A percentile compares a stretch with the other conserved stretches of the same genome.
Evolutionary conservation across 2,888 invertebrate genomes (phyloP).

Genomic region (Tetrapedia diversipes): DNA sequence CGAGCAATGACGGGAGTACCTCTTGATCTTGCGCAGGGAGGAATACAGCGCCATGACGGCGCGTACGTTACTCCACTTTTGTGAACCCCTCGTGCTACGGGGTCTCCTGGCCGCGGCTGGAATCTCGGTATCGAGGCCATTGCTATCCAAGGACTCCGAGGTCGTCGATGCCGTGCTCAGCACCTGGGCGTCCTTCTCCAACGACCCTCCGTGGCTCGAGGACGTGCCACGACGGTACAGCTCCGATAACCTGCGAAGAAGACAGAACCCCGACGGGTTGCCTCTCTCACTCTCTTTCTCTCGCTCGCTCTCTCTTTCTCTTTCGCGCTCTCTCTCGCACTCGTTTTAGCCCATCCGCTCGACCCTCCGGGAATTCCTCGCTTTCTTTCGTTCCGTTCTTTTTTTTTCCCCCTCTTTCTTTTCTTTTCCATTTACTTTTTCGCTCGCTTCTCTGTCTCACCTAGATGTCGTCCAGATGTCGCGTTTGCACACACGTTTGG

Average conservation of each 20-base stretch:
- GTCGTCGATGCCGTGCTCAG: conserved; percentile 79
- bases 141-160: conserved; percentile 79
- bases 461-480: neutral
- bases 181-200: conserved; percentile 43
- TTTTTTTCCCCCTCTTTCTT: neutral
- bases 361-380: conserved; percentile 1
- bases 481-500: neutral
- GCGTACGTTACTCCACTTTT: conserved; percentile 94
- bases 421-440: neutral
- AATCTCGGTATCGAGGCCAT: conserved; percentile 74
- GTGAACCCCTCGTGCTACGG: conserved; percentile 82
- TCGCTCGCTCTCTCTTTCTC: conserved; percentile 51
- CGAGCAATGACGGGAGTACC: conserved; percentile 84
- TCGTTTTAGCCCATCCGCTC: conserved; percentile 35
- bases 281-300: conserved; percentile 59
- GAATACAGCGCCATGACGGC: conserved; percentile 96
- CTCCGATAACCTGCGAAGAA: conserved; percentile 79
- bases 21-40: conserved; percentile 95
- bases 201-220: conserved; percentile 47
- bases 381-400: neutral
- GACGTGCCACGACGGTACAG: conserved; percentile 64
- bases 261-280: conserved; percentile 70
- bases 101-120: conserved; percentile 74
- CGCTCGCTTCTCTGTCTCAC: neutral
- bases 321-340: conserved; percentile 47